Base-by-base conservation (phyloP, 2,888 invertebrate species). In the Xanthia togata region DNA sequence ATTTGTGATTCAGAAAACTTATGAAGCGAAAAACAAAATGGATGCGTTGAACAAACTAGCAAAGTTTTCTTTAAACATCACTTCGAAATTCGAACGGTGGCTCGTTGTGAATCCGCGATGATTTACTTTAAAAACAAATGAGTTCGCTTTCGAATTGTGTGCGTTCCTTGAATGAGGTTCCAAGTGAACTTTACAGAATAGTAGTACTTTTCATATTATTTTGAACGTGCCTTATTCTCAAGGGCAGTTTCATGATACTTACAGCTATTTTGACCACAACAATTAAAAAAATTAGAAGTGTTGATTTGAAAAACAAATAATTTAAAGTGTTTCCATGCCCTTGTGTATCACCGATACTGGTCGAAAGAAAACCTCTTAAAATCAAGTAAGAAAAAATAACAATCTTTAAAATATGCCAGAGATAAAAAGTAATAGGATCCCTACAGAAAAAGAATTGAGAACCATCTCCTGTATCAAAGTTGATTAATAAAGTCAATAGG, bases 121-220 rank as follows among this genome's bases (percentile, higher is more conserved):
- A 44, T 73, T 38, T 26, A 35, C n/a, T 47, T 35, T 73, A 35
- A 73, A 73, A 73, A 73, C 57, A 73, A 73, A 73, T 73, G 47
- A 70, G 35, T 47, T n/a, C 23, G 26, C 4, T 73, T 73, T 57
- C 17, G 17, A 57, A 57, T 57, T 57, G 57, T 50, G 23, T 70
- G 53, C 65, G 70, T 41, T 72, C 71, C 31, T 53, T 53, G 11
- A 53, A 17, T 71, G 50, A 72, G 6, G 26, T 14, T 1, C 1
- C 17, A 3, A 41, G 23, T 71, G 72, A 41, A 69, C 12, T 65
- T 23, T 23, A 65, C 23, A 31, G 41, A 65, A n/a, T 53, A 23
- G 2, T 8, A 23, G 0, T 23, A 38, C 0, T 38, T 38, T 62
- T 63, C 4, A 62, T 38, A 62, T 38, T n/a, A 35, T 62, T 35